Evolutionary conservation across 2,888 invertebrate species (phyloP), one percentile per base, ranked within the genome.

Genomic region (Calameuta filiformis): DNA sequence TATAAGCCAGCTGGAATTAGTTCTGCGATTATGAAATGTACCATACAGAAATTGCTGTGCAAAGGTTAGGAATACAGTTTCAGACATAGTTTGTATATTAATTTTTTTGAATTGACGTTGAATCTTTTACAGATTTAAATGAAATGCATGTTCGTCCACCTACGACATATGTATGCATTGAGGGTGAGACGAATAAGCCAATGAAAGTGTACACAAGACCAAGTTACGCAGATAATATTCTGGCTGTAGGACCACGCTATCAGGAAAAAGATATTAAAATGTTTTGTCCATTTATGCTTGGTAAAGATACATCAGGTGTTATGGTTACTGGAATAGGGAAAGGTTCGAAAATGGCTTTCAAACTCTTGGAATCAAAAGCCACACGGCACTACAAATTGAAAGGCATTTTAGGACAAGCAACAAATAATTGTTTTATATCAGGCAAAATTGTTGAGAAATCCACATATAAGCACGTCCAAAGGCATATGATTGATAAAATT

Each of bases 171-270:
- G 93, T 95, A 0, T 91, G 93, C 78, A 95, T 97, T 74, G 93
- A 94, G 77, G 95, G 96, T 0, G 92, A 94, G 56, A 95, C 95
- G 0, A 94, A 93, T 80, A 92, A 93, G 73, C 91, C 93, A 74
- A 92, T 94, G 79, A 87, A 92, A 12, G 94, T 97, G 1, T 91
- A 92, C 35, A 92, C 95, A 4, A 92, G 93, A 11, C 93, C 94
- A 0, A 96, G 95, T 92, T 95, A 94, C 85, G 95, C 96, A 0
- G 97, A 97, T 89, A 92, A 96, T 91, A 94, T 95, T 0, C 88
- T 96, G 71, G 95, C 96, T 4, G 94, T 95, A 79, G 98, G 98
- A 0, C 95, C 96, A 0, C 92, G 96, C 80, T 97, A 97, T 90
- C 93, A 95, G 86, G 88, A 92, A 0, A 89, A 94, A 35, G 97